A percentile compares a stretch with the other conserved stretches of the same genome.
Evolutionary conservation across 2,113 vertebrate species (phyloP).

Genomic region (Bubalus kerabau): DNA sequence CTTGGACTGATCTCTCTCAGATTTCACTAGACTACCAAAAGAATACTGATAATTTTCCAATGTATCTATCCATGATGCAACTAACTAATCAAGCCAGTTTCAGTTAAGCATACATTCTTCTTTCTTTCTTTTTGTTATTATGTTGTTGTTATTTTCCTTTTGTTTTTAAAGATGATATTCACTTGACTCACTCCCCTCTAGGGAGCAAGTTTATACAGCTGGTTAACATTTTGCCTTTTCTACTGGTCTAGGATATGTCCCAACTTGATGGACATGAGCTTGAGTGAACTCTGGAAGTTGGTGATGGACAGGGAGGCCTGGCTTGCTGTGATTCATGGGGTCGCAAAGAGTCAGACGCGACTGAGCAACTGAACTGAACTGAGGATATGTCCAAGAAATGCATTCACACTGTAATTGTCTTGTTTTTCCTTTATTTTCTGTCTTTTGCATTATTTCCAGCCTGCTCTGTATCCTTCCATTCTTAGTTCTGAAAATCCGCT

Average conservation of each 20-base stretch:
- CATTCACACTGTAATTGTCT: not conserved
- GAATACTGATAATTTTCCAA: not conserved
- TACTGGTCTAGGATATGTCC: not conserved
- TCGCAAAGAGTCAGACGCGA: accelerated
- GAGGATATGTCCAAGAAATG: not conserved
- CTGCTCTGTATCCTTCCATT: not conserved
- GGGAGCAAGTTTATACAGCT: not conserved
- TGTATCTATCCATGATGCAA: not conserved
- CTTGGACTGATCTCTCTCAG: not conserved
- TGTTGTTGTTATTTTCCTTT: not conserved
- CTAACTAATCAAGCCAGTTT: not conserved
- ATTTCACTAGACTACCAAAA: not conserved
- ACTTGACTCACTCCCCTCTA: not conserved
- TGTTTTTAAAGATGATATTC: not conserved
- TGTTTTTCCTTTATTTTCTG: not conserved
- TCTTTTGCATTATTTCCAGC: not conserved
- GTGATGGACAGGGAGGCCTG: no score
- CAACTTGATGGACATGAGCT: no score
- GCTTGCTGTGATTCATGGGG: no score
- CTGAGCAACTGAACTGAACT: no score
- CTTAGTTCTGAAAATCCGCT: not conserved
- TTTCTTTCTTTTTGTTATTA: not conserved
- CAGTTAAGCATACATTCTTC: not conserved
- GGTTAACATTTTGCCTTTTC: not conserved
- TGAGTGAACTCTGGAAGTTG: no score